phyloP scores from a whole-genome alignment of 2,113 vertebrate species.

The Ictalurus furcatus region DNA sequence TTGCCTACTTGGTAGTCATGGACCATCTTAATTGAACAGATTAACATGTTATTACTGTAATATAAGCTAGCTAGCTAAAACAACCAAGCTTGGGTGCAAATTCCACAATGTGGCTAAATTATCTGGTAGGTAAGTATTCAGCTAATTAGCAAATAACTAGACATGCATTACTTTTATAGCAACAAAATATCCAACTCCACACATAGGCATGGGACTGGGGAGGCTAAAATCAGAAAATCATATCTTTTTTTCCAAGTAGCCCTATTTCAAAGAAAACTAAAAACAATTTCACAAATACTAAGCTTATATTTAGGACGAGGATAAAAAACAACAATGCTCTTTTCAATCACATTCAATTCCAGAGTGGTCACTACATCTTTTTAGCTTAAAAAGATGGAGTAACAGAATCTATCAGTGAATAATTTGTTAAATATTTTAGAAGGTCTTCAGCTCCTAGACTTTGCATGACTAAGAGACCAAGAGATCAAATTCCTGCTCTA shows the following conservation, averaged over 20 bases:
- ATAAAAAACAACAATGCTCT: neutral
- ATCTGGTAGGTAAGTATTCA: neutral
- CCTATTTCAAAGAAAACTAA: neutral
- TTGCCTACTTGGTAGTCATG: neutral
- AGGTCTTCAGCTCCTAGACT: neutral
- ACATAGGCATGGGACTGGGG: neutral
- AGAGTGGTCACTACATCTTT: neutral
- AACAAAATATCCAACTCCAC: neutral
- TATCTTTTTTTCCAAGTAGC: neutral
- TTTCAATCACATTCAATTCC: neutral
- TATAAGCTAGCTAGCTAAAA: neutral
- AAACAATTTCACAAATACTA: neutral
- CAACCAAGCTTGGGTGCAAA: neutral
- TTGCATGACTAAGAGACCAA: neutral
- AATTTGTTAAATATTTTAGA: neutral
- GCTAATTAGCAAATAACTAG: neutral
- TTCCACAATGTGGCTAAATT: neutral
- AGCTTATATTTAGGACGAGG: neutral
- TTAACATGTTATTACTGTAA: neutral
- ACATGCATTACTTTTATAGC: neutral
- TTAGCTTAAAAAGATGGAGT: neutral
- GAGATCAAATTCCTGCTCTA: neutral
- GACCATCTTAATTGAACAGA: neutral
- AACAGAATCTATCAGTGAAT: neutral
- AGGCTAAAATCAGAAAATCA: neutral